A percentile compares a stretch with the other conserved stretches of the same genome.
Evolutionary conservation across 30 jellyfish, hydroid and myxozoan genomes (phyloP).

Genomic region (Aurelia sp.): DNA sequence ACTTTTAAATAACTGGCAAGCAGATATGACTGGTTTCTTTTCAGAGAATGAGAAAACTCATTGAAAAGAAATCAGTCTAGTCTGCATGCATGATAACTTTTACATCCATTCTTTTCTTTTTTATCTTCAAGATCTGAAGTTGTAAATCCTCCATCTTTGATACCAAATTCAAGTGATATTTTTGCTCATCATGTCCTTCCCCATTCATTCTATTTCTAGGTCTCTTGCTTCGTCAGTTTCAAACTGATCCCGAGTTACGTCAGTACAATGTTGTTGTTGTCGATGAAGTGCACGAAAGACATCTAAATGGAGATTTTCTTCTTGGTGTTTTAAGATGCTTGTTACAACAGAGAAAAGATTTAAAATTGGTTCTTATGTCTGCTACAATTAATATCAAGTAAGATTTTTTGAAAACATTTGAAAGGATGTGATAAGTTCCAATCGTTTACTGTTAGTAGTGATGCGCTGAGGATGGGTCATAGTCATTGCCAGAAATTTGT

Average conservation of each 20-base stretch:
- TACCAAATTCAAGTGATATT: neutral
- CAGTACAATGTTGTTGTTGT: constrained; percentile 93
- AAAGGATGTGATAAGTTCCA: too few relatives aligned
- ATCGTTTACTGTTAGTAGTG: too few relatives aligned
- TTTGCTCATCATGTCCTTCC: neutral
- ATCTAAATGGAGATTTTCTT: constrained; percentile 93
- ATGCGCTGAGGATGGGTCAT: too few relatives aligned
- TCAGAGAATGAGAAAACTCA: too few relatives aligned
- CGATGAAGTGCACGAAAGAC: constrained; percentile 99
- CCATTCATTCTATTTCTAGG: constrained; percentile 48
- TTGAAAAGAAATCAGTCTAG: too few relatives aligned
- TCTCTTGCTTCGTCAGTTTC: constrained; percentile 95
- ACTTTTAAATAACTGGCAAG: too few relatives aligned
- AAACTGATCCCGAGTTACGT: constrained; percentile 85
- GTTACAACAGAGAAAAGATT: constrained; percentile 85
- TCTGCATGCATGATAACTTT: too few relatives aligned
- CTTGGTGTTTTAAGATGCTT: constrained; percentile 94
- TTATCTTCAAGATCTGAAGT: too few relatives aligned
- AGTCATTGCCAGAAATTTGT: too few relatives aligned
- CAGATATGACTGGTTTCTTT: too few relatives aligned
- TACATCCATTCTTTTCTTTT: too few relatives aligned
- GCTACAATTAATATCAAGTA: constrained; percentile 98
- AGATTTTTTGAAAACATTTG: neutral
- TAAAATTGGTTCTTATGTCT: constrained; percentile 96
- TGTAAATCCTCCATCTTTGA: neutral